phyloP scores from a whole-genome alignment of 1,140 invertebrate species.

The Colletes latitarsis region DNA sequence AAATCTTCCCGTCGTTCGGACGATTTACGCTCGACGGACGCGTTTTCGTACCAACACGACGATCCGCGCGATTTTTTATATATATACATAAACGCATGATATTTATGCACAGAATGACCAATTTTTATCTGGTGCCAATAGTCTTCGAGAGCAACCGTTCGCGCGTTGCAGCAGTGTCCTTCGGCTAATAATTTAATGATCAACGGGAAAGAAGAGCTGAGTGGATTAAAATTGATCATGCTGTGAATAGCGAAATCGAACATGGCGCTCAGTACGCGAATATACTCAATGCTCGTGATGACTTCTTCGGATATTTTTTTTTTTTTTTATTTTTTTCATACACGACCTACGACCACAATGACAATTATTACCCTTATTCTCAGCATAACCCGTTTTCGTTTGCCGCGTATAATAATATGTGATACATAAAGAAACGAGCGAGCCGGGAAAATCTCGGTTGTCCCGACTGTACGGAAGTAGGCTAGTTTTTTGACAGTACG shows the following conservation, averaged over 20 bases:
- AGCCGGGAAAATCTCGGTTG: conserved; percentile 64
- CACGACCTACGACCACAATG: conserved; percentile 18
- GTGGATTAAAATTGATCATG: conserved; percentile 52
- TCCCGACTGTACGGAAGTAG: conserved; percentile 72
- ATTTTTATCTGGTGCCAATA: conserved; percentile 34
- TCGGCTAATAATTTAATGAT: conserved; percentile 3
- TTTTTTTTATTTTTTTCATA: background rate
- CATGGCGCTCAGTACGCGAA: conserved; percentile 32
- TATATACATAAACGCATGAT: conserved; percentile 39
- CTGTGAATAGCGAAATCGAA: conserved; percentile 24
- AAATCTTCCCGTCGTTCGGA: background rate
- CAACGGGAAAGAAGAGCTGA: background rate
- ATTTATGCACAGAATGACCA: conserved; percentile 48
- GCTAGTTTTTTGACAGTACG: conserved; percentile 75
- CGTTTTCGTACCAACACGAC: background rate
- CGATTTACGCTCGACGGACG: background rate
- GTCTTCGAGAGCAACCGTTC: background rate
- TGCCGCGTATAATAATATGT: conserved; percentile 74
- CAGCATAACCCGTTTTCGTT: conserved; percentile 64
- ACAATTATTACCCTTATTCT: conserved; percentile 37
- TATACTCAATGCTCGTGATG: conserved; percentile 48
- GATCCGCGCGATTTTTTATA: conserved; percentile 29
- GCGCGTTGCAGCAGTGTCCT: background rate
- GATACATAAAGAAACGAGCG: conserved; percentile 74
- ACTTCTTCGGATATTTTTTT: conserved; percentile 9